Conservation (phyloP, 2,797 vertebrate species). For the Typhlichthys eigenmanni region DNA sequence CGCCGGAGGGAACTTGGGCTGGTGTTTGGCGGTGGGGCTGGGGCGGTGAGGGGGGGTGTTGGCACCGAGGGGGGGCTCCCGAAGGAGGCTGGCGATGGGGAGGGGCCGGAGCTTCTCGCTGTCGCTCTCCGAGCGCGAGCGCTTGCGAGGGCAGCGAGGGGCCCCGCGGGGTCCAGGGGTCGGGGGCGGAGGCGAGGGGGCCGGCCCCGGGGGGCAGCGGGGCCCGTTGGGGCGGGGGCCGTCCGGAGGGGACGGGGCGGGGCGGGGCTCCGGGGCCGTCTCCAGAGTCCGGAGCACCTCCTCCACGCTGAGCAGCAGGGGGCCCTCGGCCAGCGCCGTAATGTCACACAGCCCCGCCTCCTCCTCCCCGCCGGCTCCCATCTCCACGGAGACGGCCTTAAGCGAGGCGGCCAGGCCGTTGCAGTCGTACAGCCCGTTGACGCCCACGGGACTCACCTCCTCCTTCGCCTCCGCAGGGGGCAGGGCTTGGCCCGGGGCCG, state of each 20-base stretch:
- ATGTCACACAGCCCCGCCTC: conserved; percentile 85
- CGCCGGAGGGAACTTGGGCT: conserved; percentile 84
- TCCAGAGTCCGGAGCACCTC: conserved; percentile 96
- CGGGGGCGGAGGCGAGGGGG: conserved; percentile 75
- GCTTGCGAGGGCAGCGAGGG: conserved; percentile 89
- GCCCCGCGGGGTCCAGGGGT: conserved; percentile 83
- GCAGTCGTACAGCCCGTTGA: conserved; percentile 91
- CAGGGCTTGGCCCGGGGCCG: conserved; percentile 62
- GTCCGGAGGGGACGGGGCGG: conserved; percentile 64
- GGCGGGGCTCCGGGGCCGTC: conserved; percentile 83
- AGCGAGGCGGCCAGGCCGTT: conserved; percentile 86
- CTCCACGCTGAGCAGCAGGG: conserved; percentile 92
- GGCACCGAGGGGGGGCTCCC: conserved; percentile 80
- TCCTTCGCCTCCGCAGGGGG: conserved; percentile 71
- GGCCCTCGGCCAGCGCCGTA: conserved; percentile 84
- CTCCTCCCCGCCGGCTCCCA: conserved; percentile 70
- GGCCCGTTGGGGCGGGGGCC: conserved; percentile 80
- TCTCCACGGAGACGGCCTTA: conserved; percentile 59
- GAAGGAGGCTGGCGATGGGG: conserved; percentile 92
- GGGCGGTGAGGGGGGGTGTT: conserved; percentile 78
- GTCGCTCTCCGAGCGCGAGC: conserved; percentile 96
- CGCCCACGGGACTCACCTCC: conserved; percentile 70
- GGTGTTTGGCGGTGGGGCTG: conserved; percentile 83
- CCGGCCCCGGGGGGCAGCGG: conserved; percentile 71
- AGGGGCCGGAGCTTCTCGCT: conserved; percentile 95